Evolutionary conservation across 2,888 invertebrate species (phyloP).

Genomic region (Cantharis flavilabris): DNA sequence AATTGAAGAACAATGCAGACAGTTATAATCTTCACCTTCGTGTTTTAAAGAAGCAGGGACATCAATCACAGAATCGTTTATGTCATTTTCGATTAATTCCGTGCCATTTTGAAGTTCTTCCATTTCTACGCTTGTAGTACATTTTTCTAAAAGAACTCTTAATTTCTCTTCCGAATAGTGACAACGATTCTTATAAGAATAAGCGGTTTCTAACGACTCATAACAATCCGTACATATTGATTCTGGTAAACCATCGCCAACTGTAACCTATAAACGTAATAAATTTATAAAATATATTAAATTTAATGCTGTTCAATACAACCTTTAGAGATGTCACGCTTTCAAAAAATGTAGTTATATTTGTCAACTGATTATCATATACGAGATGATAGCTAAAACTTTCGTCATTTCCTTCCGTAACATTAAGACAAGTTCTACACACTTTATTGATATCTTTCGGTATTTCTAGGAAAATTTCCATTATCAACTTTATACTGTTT

Average conservation of each 20-base stretch:
- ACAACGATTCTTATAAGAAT: conserved; percentile 38
- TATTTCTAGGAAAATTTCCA: conserved; percentile 34
- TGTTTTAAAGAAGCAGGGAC: background rate
- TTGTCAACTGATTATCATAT: conserved; percentile 16
- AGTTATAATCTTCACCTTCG: background rate
- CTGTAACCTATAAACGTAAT: conserved; percentile 27
- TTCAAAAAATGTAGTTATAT: conserved; percentile 31
- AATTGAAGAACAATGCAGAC: background rate
- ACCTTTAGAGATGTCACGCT: conserved; percentile 24
- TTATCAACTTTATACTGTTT: background rate
- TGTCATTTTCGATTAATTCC: background rate
- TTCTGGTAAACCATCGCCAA: conserved; percentile 38
- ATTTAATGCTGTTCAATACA: background rate
- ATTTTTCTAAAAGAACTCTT: conserved; percentile 21
- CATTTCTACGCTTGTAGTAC: background rate
- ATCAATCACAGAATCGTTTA: background rate
- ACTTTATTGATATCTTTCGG: conserved; percentile 37
- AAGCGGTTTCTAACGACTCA: conserved; percentile 31
- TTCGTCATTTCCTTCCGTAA: conserved; percentile 22
- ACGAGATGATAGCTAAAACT: conserved; percentile 21
- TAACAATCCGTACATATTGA: conserved; percentile 38
- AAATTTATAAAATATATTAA: background rate
- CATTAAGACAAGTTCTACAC: conserved; percentile 35
- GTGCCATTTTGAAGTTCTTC: background rate
- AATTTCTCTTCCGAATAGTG: conserved; percentile 34